phyloP scores from a whole-genome alignment of 2,113 vertebrate species.

The Hippocampus abdominalis region DNA sequence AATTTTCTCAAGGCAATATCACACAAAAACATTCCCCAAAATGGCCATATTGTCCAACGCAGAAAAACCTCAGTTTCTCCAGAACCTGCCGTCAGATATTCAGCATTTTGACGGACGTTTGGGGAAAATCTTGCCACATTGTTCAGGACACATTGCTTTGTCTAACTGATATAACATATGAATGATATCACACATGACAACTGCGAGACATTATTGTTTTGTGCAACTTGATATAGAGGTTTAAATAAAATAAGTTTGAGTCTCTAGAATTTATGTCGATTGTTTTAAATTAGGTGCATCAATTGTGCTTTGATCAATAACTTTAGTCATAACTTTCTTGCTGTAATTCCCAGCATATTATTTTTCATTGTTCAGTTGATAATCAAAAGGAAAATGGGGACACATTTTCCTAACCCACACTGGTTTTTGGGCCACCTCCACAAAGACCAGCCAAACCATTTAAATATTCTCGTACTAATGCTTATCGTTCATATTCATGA shows the following conservation, averaged over 20 bases:
- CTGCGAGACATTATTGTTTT: too few relatives aligned
- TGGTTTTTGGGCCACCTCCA: constrained; percentile 28
- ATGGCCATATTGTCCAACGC: too few relatives aligned
- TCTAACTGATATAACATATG: not conserved
- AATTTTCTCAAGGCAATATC: too few relatives aligned
- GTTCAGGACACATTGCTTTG: not conserved
- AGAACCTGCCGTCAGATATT: too few relatives aligned
- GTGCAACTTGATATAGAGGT: too few relatives aligned
- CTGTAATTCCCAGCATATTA: not conserved
- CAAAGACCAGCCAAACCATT: constrained; percentile 11
- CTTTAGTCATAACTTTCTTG: not conserved
- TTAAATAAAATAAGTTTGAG: too few relatives aligned
- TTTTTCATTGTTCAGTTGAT: not conserved
- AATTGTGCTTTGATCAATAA: not conserved
- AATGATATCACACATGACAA: not conserved
- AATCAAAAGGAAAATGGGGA: constrained; percentile 20
- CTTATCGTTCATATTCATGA: not conserved
- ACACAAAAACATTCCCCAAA: too few relatives aligned
- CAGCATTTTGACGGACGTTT: too few relatives aligned
- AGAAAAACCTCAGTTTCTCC: too few relatives aligned
- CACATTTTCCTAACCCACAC: constrained; percentile 44
- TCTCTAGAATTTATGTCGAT: too few relatives aligned
- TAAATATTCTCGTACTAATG: not conserved
- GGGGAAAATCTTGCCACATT: too few relatives aligned
- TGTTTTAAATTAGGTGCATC: not conserved